phyloP scores from a whole-genome alignment of 1,140 invertebrate species.

The Atopsyche davidsoni region DNA sequence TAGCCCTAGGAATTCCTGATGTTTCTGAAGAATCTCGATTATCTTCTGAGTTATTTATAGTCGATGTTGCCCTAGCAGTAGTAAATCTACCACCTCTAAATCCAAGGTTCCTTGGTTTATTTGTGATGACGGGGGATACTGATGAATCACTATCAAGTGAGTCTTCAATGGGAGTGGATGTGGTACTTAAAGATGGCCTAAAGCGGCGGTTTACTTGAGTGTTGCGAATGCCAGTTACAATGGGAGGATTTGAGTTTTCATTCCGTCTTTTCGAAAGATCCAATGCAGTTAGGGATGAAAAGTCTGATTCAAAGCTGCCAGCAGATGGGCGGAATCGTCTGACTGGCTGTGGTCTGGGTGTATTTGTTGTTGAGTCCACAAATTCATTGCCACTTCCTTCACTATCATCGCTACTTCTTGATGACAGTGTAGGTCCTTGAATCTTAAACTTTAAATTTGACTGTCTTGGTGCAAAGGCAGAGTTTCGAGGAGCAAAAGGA shows the following conservation, averaged over 20 bases:
- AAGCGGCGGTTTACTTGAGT: constrained; percentile 22
- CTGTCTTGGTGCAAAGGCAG: constrained; percentile 6
- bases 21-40: constrained; percentile 25
- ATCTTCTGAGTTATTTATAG: constrained; percentile 13
- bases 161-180: constrained; percentile 22
- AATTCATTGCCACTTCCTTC: constrained; percentile 21
- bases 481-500: neutral
- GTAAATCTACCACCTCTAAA: constrained; percentile 18
- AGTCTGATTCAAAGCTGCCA: constrained; percentile 33
- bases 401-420: neutral
- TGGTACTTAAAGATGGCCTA: constrained; percentile 21
- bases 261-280: constrained; percentile 30
- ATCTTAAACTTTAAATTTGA: constrained; percentile 15
- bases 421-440: neutral
- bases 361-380: constrained; percentile 16
- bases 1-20: constrained; percentile 14
- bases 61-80: constrained; percentile 7
- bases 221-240: constrained; percentile 14
- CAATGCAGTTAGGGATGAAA: constrained; percentile 39
- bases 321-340: constrained; percentile 31
- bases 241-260: constrained; percentile 9
- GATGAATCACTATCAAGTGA: constrained; percentile 19
- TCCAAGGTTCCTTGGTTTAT: constrained; percentile 11
- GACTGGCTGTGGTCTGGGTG: constrained; percentile 12
- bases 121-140: constrained; percentile 6